These are phyloP conservation scores for Mesoclemmys tuberculata DNA, from an alignment of 2,113 vertebrate species.

Conservation along the genomic window DNA sequence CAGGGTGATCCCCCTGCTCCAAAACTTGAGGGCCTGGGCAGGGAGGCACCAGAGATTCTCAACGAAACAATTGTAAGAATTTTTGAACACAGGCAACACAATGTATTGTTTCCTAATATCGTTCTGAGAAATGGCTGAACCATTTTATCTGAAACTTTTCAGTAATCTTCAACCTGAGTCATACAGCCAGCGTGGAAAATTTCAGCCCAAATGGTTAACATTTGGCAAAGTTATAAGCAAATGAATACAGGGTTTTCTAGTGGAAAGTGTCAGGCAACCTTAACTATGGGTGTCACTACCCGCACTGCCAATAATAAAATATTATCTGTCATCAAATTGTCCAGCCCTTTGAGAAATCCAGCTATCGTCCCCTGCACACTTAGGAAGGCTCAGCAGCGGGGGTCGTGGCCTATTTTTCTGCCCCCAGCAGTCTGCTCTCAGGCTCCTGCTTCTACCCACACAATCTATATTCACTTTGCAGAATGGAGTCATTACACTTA, in stretches of 20 bases:
- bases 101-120: not conserved
- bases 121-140: not conserved
- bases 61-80: not conserved
- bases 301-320: conserved; percentile 41
- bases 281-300: conserved; percentile 17
- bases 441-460: not conserved
- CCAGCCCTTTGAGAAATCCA: conserved; percentile 35
- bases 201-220: not conserved
- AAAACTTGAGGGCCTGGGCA: not conserved
- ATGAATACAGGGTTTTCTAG: not conserved
- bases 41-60: not conserved
- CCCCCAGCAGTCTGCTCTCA: not conserved
- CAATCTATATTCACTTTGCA: conserved; percentile 32
- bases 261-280: not conserved
- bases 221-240: conserved; percentile 6
- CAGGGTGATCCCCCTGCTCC: not conserved
- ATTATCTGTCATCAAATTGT: conserved; percentile 45
- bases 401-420: conserved; percentile 13
- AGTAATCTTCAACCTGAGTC: not conserved
- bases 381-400: not conserved
- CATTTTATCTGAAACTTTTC: not conserved
- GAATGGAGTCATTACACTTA: conserved; percentile 24
- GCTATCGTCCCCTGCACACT: not conserved
- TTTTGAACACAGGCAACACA: not conserved
- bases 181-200: accelerated